phyloP scores from a whole-genome alignment of 2,113 vertebrate genomes.

The Ginglymostoma cirratum region DNA sequence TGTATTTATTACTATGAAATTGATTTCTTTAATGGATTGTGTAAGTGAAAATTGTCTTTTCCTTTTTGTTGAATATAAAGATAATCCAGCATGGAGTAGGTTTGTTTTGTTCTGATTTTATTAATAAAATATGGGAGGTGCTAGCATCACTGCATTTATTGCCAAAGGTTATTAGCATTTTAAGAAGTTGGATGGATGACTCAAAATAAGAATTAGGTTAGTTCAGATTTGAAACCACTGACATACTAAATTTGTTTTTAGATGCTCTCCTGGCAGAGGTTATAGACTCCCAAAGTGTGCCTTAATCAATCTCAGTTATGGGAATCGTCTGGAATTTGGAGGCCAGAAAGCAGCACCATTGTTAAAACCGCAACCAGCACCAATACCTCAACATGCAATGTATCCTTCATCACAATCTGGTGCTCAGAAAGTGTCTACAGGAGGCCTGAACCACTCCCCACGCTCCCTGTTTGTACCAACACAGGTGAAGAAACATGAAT shows the following conservation, averaged over 20 bases:
- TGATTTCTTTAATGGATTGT: not conserved
- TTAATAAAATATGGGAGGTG: not conserved
- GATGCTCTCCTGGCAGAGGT: slow-evolving; percentile 70
- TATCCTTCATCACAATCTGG: slow-evolving; percentile 45
- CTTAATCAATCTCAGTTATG: slow-evolving; percentile 89
- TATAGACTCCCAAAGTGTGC: slow-evolving; percentile 89
- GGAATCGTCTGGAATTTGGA: slow-evolving; percentile 70
- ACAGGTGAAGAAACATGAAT: slow-evolving; percentile 59
- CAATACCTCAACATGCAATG: slow-evolving; percentile 47
- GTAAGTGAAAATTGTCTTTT: not conserved
- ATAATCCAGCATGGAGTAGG: not conserved
- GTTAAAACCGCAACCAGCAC: slow-evolving; percentile 81
- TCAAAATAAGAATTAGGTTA: not conserved
- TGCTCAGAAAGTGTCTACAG: slow-evolving; percentile 61
- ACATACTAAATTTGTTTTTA: slow-evolving; percentile 46
- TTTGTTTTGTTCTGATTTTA: slow-evolving; percentile 13
- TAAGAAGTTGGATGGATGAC: not conserved
- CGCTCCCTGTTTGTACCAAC: slow-evolving; percentile 82
- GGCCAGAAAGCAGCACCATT: slow-evolving; percentile 81
- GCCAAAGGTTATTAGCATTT: not conserved
- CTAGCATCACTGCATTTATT: not conserved
- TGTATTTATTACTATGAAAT: not conserved
- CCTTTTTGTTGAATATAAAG: not conserved
- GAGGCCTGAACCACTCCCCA: slow-evolving; percentile 81
- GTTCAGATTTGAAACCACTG: not conserved